These are phyloP conservation scores for Scomber scombrus DNA, from an alignment of 2,113 vertebrate species.

Conservation along the genomic window DNA sequence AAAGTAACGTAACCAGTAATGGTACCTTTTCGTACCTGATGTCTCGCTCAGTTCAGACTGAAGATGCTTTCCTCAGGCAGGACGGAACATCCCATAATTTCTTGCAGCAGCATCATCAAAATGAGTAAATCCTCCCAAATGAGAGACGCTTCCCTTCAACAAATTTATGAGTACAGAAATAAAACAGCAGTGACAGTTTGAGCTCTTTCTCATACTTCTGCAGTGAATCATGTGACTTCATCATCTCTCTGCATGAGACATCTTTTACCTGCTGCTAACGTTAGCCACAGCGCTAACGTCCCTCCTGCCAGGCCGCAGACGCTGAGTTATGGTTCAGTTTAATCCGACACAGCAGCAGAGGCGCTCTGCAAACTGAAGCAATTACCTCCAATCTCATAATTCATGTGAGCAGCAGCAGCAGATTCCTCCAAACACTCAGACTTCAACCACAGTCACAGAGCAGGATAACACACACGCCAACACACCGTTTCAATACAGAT, in stretches of 20 bases:
- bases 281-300: constrained; percentile 30
- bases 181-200: constrained; percentile 29
- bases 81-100: not conserved
- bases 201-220: not conserved
- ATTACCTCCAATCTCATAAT: constrained; percentile 54
- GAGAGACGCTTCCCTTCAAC: not conserved
- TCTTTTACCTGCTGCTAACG: constrained; percentile 45
- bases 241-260: not conserved
- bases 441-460: not conserved
- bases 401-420: constrained; percentile 42
- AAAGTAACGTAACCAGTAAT: too few relatives aligned
- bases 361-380: constrained; percentile 28
- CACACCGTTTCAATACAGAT: too few relatives aligned
- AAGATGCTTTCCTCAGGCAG: not conserved
- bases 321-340: constrained; percentile 52
- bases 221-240: constrained; percentile 62
- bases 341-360: constrained; percentile 56
- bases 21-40: too few relatives aligned
- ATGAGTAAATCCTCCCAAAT: not conserved
- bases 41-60: not conserved
- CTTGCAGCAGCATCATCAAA: constrained; percentile 1
- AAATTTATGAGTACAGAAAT: not conserved
- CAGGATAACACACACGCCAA: too few relatives aligned
- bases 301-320: constrained; percentile 54
- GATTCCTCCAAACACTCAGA: not conserved